Base-by-base conservation (phyloP, 92 coral and sea anemone species). In the Scolanthus callimorphus region DNA sequence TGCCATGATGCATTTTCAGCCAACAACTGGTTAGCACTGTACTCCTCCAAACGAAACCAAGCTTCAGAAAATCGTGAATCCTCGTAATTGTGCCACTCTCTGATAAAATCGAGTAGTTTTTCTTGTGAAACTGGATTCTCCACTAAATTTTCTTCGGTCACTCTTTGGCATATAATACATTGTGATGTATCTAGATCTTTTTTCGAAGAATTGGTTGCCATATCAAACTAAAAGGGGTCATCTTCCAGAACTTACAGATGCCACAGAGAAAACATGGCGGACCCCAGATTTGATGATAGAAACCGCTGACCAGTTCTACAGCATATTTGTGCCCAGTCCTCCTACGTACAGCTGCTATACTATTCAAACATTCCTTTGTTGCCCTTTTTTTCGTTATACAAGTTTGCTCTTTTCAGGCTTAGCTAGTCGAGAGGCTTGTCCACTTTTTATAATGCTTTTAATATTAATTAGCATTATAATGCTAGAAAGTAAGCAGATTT, bases 1-100 rank as follows among this genome's bases (percentile, higher is more conserved):
- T 55, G 64, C 64, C 74, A 55, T 17, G 73, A 58, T 34, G 41
- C 41, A 34, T 34, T 6, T 15, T 34, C 41, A 34, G 41, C 41
- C 41, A 34, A 34, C 41, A 34, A 34, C 41, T 34, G 41, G 8
- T 34, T 15, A 34, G 41, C 41, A 34, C 8, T 34, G 41, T 34
- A 34, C 41, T 34, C 15, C 41, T 34, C 41, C 41, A 34, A 34
- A 34, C 6, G 41, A 6, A 34, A 34, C 41, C 41, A 34, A 34
- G 41, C 41, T 34, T 34, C 41, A 6, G 41, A 34, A 34, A 34
- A 34, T 34, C 41, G 41, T 34, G 41, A 34, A 34, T 34, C 41
- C 41, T 34, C 15, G 15, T 34, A 34, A 34, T 15, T 34, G 41
- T 34, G 6, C 41, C 41, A 34, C 41, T 34, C 41, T 6, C 41